Base-by-base conservation (phyloP, 2,113 vertebrate species). In the Rynchops niger region DNA sequence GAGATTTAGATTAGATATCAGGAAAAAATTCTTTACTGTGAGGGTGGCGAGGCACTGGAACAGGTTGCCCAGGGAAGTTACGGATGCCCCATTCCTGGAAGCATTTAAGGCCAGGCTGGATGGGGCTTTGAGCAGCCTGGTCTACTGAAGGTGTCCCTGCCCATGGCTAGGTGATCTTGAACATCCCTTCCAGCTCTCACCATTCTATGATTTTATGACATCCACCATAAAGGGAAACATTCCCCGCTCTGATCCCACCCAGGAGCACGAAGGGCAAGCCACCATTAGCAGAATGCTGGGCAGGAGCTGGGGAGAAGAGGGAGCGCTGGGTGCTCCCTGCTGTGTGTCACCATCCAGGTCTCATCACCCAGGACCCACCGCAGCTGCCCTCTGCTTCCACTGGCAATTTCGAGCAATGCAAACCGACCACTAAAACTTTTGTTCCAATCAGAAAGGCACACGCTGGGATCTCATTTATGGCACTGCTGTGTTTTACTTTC, bases 291-390 rank as follows among this genome's bases (percentile, higher is more conserved):
- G 52, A 52, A 61, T 1, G 12, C 19, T 34, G 34, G 17, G 47
- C 56, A 49, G 56, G 34, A 38, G 19, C 61, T 40, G 61, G 43
- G 53, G 12, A 53, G 53, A 11, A 25, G 8, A 16, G 12, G 29
- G 34, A 29, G 12, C 1, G 0, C 20, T 21, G 17, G 26, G 23
- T 59, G 34, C 49, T 22, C 45, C 69, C 62, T 21, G 9, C 47
- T 15, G 52, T 15, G 22, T 38, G 36, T 47, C 43, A 30, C 9
- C 25, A 34, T 1, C 8, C 20, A 32, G 29, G 27, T 32, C 7
- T 0, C 63, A 53, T 14, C 3, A 1, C 52, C 42, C 12, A 8
- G 25, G 25, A 8, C 38, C 47, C 38, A 15, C 3, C 0, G 0
- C 59, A 63, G 65, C 29, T 45, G 45, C 30, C 15, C 50, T 61